phyloP scores from a whole-genome alignment of 2,888 invertebrate genomes.

The Marasmarcha lunaedactyla region DNA sequence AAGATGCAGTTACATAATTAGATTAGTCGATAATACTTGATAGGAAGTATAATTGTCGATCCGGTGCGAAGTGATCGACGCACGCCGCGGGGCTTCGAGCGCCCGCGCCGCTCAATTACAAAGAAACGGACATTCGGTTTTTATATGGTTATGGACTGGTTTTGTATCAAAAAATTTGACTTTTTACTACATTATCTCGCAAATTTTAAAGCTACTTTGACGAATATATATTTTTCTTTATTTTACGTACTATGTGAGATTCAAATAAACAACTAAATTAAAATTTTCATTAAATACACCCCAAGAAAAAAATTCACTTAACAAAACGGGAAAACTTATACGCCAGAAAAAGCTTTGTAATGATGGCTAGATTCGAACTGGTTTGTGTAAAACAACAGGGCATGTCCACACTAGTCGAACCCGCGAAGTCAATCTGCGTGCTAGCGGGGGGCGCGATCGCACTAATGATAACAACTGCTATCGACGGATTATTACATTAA shows the following conservation, averaged over 20 bases:
- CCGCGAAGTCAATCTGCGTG: slow-evolving; percentile 52
- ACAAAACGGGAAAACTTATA: too few relatives aligned
- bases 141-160: slow-evolving; percentile 22
- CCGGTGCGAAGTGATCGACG: slow-evolving; percentile 51
- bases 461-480: slow-evolving; percentile 55
- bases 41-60: slow-evolving; percentile 52
- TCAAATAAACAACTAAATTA: too few relatives aligned
- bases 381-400: background rate
- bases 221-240: too few relatives aligned
- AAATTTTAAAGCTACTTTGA: too few relatives aligned
- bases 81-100: slow-evolving; percentile 53
- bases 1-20: slow-evolving; percentile 47
- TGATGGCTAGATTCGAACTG: too few relatives aligned
- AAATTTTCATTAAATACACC: too few relatives aligned
- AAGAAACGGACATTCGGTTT: slow-evolving; percentile 17
- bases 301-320: too few relatives aligned
- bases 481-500: slow-evolving; percentile 68
- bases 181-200: too few relatives aligned
- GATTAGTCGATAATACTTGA: slow-evolving; percentile 48
- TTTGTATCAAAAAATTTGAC: too few relatives aligned
- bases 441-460: slow-evolving; percentile 63
- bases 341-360: too few relatives aligned
- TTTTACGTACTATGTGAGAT: too few relatives aligned
- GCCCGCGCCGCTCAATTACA: slow-evolving; percentile 47
- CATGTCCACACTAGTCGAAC: slow-evolving; percentile 47